Conservation (phyloP, 92 coral and sea anemone genomes). For the Epizoanthus stellaris region DNA sequence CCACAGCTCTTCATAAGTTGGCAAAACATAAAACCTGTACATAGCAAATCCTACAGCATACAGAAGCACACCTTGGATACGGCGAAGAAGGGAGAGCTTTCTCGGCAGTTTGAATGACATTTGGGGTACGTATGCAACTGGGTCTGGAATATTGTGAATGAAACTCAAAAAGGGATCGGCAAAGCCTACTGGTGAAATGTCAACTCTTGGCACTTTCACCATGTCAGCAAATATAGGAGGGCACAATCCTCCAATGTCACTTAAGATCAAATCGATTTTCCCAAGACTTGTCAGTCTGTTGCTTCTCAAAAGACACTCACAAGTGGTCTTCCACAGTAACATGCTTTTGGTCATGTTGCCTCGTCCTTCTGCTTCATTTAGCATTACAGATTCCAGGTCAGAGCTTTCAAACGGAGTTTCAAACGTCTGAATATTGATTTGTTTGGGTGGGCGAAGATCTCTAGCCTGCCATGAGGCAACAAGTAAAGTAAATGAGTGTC, state of each 20-base stretch:
- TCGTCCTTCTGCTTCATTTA: conserved; percentile 64
- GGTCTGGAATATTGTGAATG: conserved; percentile 74
- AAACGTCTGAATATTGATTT: conserved; percentile 41
- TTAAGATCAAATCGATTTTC: conserved; percentile 62
- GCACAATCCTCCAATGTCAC: conserved; percentile 78
- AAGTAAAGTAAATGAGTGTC: conserved; percentile 68
- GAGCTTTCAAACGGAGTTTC: conserved; percentile 56
- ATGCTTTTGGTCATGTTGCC: conserved; percentile 41
- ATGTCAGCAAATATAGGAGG: conserved; percentile 79
- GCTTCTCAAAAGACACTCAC: conserved; percentile 66
- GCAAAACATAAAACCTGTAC: conserved; percentile 42
- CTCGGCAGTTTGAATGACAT: conserved; percentile 59
- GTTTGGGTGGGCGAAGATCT: conserved; percentile 16
- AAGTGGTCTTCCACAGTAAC: conserved; percentile 59
- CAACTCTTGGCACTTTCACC: conserved; percentile 75
- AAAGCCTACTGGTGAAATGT: conserved; percentile 80
- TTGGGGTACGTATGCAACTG: conserved; percentile 73
- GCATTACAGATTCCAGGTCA: conserved; percentile 57
- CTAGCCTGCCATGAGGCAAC: conserved; percentile 64
- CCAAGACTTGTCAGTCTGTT: conserved; percentile 33
- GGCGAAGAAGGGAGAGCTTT: conserved; percentile 58
- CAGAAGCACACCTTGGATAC: conserved; percentile 62
- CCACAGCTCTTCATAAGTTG: conserved; percentile 77
- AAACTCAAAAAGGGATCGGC: conserved; percentile 70
- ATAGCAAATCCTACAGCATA: conserved; percentile 55